Conservation (phyloP, 1,140 invertebrate species). For the Ceratosolen fusciceps region DNA sequence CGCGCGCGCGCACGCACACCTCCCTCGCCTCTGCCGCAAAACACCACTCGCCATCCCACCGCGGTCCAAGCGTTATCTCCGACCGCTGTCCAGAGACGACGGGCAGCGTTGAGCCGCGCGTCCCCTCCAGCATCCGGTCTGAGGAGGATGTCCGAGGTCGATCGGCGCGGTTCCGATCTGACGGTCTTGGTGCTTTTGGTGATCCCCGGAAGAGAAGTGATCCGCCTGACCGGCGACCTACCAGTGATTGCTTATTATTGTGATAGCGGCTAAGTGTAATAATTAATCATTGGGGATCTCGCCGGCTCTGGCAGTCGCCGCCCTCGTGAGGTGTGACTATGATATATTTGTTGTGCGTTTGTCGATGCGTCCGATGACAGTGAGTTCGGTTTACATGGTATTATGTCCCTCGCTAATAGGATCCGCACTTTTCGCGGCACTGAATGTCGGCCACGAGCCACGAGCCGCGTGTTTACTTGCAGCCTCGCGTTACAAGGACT, state of each 20-base stretch:
- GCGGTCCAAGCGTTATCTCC: too few species aligned
- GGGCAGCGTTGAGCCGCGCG: too few species aligned
- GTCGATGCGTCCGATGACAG: slow-evolving; percentile 36
- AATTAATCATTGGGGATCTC: background rate
- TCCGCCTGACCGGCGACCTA: background rate
- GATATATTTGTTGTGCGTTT: slow-evolving; percentile 3
- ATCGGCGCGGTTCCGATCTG: background rate
- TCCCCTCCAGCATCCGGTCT: too few species aligned
- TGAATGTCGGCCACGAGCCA: background rate
- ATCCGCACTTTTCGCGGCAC: too few species aligned
- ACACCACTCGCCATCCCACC: background rate
- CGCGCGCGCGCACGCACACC: too few species aligned
- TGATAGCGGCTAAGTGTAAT: slow-evolving; percentile 16
- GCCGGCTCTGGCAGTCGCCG: background rate
- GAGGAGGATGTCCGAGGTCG: background rate
- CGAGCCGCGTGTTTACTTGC: background rate
- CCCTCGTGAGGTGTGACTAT: slow-evolving; percentile 5
- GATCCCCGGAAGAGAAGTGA: slow-evolving; percentile 19
- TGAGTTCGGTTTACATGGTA: slow-evolving; percentile 15
- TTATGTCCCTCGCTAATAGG: background rate
- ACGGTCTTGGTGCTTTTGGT: too few species aligned
- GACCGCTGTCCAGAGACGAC: too few species aligned
- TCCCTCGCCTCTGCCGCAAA: too few species aligned
- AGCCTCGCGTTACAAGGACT: background rate
- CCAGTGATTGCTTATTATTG: background rate